These are phyloP conservation scores for Athalia cordata DNA, from an alignment of 2,888 invertebrate genomes.

Conservation along the genomic window DNA sequence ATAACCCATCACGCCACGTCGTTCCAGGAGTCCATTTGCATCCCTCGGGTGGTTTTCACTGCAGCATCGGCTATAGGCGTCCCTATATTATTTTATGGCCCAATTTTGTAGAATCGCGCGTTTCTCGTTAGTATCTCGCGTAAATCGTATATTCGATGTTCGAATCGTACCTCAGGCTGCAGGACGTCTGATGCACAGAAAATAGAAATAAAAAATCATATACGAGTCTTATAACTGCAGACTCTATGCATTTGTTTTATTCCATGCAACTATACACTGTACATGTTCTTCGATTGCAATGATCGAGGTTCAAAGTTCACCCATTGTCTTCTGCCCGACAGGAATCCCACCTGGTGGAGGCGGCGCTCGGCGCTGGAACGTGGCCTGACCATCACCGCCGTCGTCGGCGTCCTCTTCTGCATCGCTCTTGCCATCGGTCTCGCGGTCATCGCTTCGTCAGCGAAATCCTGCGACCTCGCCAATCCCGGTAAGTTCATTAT, in stretches of 20 bases:
- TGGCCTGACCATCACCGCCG: constrained; percentile 79
- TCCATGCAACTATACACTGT: background rate
- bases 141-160: no score
- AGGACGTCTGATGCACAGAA: no score
- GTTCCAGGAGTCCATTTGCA: constrained; percentile 35
- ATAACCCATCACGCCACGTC: constrained; percentile 8
- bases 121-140: background rate
- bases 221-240: background rate
- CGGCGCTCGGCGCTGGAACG: constrained; percentile 84
- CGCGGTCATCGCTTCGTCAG: constrained; percentile 64
- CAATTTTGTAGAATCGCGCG: background rate
- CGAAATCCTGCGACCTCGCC: constrained; percentile 56
- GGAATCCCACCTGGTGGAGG: constrained; percentile 90
- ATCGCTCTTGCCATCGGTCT: constrained; percentile 78
- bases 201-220: no score
- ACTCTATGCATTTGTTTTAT: background rate
- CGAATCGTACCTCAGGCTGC: no score
- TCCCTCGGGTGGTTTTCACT: constrained; percentile 48
- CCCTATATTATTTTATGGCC: background rate
- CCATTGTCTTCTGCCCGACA: constrained; percentile 70
- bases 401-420: constrained; percentile 79
- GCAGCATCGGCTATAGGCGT: constrained; percentile 26
- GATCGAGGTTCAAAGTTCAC: background rate
- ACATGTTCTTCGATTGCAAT: background rate
- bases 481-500: constrained; percentile 58